A percentile compares a stretch with the other conserved stretches of the same genome.
Conservation (phyloP, 2,888 invertebrate species). For the Agonum fuliginosum region DNA sequence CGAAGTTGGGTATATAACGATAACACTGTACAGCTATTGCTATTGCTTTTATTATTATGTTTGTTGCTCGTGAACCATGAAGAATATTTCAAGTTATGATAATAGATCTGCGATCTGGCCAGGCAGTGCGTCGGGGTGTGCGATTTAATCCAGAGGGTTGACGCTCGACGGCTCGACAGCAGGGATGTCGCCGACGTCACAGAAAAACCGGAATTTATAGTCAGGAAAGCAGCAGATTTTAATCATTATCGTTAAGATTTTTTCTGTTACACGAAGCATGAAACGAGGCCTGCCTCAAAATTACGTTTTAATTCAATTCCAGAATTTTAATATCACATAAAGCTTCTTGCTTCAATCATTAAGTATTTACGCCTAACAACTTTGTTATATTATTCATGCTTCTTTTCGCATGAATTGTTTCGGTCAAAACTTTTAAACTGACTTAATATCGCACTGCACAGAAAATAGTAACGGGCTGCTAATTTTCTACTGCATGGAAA, state of each 20-base stretch:
- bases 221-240: conserved; percentile 50
- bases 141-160: neutral
- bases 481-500: too few species aligned
- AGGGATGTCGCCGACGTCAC: neutral
- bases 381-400: conserved; percentile 37
- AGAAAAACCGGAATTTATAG: conserved; percentile 51
- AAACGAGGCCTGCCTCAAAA: conserved; percentile 53
- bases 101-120: conserved; percentile 33
- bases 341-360: conserved; percentile 49
- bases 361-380: conserved; percentile 32
- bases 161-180: neutral
- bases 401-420: conserved; percentile 17
- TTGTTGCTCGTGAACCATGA: conserved; percentile 9
- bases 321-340: conserved; percentile 55
- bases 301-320: conserved; percentile 58
- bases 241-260: conserved; percentile 58
- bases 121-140: neutral
- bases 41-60: neutral
- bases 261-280: conserved; percentile 54
- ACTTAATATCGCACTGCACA: neutral
- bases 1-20: neutral
- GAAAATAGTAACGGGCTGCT: too few species aligned
- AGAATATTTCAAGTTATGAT: conserved; percentile 43
- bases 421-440: conserved; percentile 1
- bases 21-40: neutral